Evolutionary conservation across 2,888 invertebrate genomes (phyloP), one percentile per base, ranked within the genome.

Genomic region (Agrotis ipsilon): DNA sequence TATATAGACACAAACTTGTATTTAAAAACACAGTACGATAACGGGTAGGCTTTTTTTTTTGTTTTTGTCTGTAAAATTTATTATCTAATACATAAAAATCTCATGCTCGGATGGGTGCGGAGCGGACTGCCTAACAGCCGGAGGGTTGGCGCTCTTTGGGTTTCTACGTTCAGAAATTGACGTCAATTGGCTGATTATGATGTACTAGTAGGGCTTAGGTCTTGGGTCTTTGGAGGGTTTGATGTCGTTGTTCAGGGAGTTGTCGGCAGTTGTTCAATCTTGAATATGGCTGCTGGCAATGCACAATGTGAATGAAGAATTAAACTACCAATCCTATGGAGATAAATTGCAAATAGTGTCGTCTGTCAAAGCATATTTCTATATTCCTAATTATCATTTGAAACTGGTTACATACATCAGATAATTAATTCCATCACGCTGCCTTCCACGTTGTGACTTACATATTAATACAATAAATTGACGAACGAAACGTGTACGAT

Each of bases 401-500:
- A 64, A 64, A 39, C 45, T 51, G 49, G 14, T 32, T 52, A 75
- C 45, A 75, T 55, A 24, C 49, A 24, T 59, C 51, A 13, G n/a
- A 49, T 57, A 45, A 63, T 46, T 45, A 48, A 46, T 75, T 49
- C 43, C 49, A 16, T 59, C 48, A 55, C n/a, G 61, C n/a, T 27
- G 21, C 14, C 69, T 43, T 51, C 49, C 57, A 60, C 16, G 27
- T 58, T 55, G 45, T 46, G 68, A 24, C 57, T 52, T 45, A 61
- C 46, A 45, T 71, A 75, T 51, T 59, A 49, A 68, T 74, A 48
- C 64, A 64, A 57, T 18, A 24, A 57, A 49, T 59, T 54, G 27
- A 19, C 32, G 59, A 62, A 67, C 48, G 24, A 51, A 59, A 48
- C 62, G n/a, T 49, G 45, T 49, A 54, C 19, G 77, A 76, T 68